Conservation (phyloP, 2,113 vertebrate genomes). For the Thoracochromis brauschi region DNA sequence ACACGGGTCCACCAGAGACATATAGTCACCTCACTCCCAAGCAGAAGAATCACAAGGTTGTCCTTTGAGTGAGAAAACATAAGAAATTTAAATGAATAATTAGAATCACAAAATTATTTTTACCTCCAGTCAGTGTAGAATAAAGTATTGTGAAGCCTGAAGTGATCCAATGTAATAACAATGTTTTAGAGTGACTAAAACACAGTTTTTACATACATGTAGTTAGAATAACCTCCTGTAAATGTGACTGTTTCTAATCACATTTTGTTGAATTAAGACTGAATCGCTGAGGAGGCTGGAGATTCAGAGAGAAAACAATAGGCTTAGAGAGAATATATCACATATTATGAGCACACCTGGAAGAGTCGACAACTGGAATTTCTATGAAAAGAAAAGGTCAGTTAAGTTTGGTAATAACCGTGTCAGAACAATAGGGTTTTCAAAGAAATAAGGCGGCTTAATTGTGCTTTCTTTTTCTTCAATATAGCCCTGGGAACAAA, state of each 20-base stretch:
- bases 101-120: not conserved
- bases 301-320: conserved; percentile 68
- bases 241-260: not conserved
- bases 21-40: conserved; percentile 65
- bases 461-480: not conserved
- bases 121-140: not conserved
- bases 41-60: conserved; percentile 71
- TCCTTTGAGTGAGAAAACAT: not conserved
- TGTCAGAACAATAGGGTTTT: not conserved
- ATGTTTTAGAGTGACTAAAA: not conserved
- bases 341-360: conserved; percentile 65
- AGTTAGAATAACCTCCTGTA: not conserved
- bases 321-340: conserved; percentile 70
- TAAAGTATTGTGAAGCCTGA: not conserved
- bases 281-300: conserved; percentile 55
- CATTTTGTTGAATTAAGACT: conserved; percentile 18
- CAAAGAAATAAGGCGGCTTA: not conserved
- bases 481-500: conserved; percentile 54
- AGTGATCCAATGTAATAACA: not conserved
- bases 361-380: conserved; percentile 55
- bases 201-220: not conserved
- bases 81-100: not conserved
- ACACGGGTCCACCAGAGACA: conserved; percentile 47
- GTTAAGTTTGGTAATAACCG: not conserved
- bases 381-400: conserved; percentile 66